A percentile compares a stretch with the other conserved stretches of the same genome.
phyloP scores from a whole-genome alignment of 2,113 vertebrate genomes.

The Sclerurus mexicanus region DNA sequence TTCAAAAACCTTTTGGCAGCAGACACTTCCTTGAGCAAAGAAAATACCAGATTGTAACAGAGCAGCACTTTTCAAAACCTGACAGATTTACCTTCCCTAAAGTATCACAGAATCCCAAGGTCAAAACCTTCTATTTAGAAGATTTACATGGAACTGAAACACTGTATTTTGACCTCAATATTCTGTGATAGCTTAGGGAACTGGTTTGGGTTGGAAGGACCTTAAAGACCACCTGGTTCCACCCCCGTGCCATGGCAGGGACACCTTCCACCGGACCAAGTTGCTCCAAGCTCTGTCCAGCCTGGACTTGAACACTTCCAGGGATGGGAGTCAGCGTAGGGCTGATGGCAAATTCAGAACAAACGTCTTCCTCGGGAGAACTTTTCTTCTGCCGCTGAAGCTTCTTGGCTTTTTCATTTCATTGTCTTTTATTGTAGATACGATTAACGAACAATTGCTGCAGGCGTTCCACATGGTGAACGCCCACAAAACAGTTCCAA shows the following conservation, averaged over 20 bases:
- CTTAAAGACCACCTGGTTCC: background rate
- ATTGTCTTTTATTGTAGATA: background rate
- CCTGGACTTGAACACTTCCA: background rate
- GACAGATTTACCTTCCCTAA: background rate
- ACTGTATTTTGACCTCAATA: background rate
- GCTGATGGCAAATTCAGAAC: background rate
- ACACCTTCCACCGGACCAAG: background rate
- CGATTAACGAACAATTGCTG: background rate
- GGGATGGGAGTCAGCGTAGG: background rate
- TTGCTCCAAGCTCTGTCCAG: accelerated
- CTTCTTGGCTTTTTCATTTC: background rate
- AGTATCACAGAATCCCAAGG: background rate
- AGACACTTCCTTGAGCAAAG: background rate
- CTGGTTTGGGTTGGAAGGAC: background rate
- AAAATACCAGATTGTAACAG: background rate
- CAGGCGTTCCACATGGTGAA: accelerated
- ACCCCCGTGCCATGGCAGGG: background rate
- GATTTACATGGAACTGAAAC: background rate
- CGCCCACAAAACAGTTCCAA: background rate
- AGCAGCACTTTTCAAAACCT: background rate
- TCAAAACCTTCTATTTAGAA: background rate
- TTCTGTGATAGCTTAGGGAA: background rate
- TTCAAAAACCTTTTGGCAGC: background rate
- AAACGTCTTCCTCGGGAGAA: background rate
- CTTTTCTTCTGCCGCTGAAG: background rate